Conservation (phyloP, 92 coral and sea anemone genomes). For the Heliopora coerulea region DNA sequence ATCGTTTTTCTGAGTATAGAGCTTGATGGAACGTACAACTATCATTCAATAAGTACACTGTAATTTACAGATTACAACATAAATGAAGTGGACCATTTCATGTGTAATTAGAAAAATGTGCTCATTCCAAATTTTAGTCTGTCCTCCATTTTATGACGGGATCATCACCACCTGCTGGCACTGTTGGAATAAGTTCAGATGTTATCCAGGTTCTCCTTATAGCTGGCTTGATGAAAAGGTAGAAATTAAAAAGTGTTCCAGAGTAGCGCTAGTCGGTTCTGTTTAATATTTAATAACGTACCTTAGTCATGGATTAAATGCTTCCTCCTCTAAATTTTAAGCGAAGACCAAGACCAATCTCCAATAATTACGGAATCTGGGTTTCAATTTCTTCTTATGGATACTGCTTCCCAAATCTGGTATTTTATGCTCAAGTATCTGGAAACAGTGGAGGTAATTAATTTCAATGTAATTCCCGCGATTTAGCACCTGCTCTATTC, state of each 20-base stretch:
- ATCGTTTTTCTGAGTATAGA: too few species aligned
- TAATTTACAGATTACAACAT: too few species aligned
- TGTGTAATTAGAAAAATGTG: too few species aligned
- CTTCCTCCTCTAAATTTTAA: constrained; percentile 22
- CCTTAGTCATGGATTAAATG: neutral
- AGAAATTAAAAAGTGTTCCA: neutral
- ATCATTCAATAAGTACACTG: too few species aligned
- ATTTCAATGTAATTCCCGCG: neutral
- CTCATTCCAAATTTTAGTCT: too few species aligned
- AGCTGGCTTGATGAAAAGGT: constrained; percentile 58
- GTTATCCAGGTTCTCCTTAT: constrained; percentile 76
- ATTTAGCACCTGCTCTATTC: neutral
- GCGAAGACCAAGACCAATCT: constrained; percentile 81
- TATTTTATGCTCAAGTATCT: constrained; percentile 94
- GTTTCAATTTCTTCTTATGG: constrained; percentile 98
- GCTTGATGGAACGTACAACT: too few species aligned
- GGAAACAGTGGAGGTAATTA: constrained; percentile 87
- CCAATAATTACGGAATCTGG: constrained; percentile 97
- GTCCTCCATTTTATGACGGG: constrained; percentile 99
- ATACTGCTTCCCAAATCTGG: constrained; percentile 95
- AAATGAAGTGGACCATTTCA: too few species aligned
- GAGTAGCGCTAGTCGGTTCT: constrained; percentile 7
- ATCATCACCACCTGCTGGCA: constrained; percentile 71
- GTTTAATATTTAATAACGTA: neutral
- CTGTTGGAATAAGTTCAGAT: constrained; percentile 79